Base-by-base conservation (phyloP, 1,140 invertebrate species). In the Drosophila kikkawai region DNA sequence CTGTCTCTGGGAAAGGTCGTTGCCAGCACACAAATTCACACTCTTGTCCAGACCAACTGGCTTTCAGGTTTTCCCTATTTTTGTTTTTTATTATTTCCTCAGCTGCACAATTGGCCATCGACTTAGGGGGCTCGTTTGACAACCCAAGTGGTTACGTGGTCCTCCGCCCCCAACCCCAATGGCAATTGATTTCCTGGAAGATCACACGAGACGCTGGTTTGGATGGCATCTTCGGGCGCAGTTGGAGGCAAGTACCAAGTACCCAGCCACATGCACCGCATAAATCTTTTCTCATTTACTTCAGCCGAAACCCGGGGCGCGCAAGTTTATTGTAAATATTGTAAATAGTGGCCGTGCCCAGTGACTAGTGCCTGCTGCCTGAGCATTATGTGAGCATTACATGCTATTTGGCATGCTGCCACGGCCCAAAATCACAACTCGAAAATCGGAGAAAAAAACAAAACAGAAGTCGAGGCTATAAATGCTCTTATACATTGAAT, bases 211-310 rank as follows among this genome's bases (percentile, higher is more conserved):
- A 63, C 34, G 32, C 61, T 84, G 82, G 77, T 79, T 90, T 80
- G 82, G 80, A 87, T 87, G 84, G 77, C 84, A 87, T 88, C 84
- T 90, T 75, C 75, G 75, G 68, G 56, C 64, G 55, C 39, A 60
- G 57, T 37, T 41, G 74, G 39, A 47, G 70, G 74, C 76, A 69
- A 75, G 83, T 77, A 77, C 69, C 71, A 76, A 70, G 57, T 63
- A 69, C 79, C 57, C 34, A 55, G 39, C 47, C 85, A 65, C 83
- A 86, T 83, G 84, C 37, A 82, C 84, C 55, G 84, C 84, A 87
- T 87, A 87, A 88, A 87, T 87, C 85, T 88, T 65, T 68, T 67
- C 61, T 75, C 85, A 80, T 88, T 87, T 76, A 87, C 75, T 79
- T 12, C 80, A 68, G 75, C 76, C 82, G 58, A 83, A 88, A 67